phyloP scores from a whole-genome alignment of 2,113 vertebrate species.

The Lepisosteus osseus region DNA sequence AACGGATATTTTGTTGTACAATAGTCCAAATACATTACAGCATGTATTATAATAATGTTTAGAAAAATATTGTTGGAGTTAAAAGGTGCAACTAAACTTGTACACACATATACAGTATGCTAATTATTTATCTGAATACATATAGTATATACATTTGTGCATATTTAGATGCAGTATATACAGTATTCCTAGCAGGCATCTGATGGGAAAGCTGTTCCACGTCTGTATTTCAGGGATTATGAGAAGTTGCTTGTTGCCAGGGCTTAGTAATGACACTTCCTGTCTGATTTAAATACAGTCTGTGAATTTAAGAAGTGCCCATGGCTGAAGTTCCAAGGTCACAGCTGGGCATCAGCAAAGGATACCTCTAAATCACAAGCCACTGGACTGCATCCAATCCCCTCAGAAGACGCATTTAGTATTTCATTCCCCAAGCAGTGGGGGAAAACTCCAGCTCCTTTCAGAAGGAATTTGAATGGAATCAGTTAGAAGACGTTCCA shows the following conservation, averaged over 20 bases:
- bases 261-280: conserved; percentile 13
- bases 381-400: conserved; percentile 61
- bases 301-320: conserved; percentile 29
- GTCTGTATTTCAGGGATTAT: conserved; percentile 13
- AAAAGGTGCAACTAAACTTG: no score
- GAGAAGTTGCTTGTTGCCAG: conserved; percentile 10
- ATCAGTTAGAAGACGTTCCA: conserved; percentile 48
- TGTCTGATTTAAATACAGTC: conserved; percentile 18
- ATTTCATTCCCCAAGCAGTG: conserved; percentile 51
- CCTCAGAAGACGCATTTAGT: conserved; percentile 58
- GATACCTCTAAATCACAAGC: conserved; percentile 61
- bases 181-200: background rate
- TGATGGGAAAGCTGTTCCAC: background rate
- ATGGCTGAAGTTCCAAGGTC: conserved; percentile 56
- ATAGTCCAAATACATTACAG: no score
- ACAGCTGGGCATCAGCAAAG: conserved; percentile 32
- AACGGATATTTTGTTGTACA: no score
- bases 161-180: no score
- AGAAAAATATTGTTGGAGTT: no score
- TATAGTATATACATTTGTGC: no score
- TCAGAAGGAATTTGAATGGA: conserved; percentile 52
- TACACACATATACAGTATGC: no score
- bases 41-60: no score
- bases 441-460: conserved; percentile 54
- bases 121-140: no score